These are phyloP conservation scores for Metacarcinus magister DNA, from an alignment of 2,888 invertebrate genomes.

Conservation along the genomic window DNA sequence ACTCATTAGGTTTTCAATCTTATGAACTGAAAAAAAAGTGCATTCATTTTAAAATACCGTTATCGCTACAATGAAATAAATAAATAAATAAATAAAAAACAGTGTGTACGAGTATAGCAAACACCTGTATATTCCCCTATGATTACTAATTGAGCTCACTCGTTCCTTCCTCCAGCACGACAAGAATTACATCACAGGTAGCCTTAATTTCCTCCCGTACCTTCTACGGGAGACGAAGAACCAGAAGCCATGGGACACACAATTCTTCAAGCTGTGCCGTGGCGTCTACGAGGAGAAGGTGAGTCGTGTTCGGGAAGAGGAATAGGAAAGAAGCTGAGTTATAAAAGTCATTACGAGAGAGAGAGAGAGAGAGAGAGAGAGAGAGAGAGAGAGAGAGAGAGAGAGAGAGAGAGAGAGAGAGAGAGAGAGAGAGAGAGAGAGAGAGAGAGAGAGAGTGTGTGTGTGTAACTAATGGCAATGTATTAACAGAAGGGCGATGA, in stretches of 20 bases:
- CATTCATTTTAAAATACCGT: too few relatives aligned
- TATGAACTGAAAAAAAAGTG: neutral
- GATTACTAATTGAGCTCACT: neutral
- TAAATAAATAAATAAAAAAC: too few relatives aligned
- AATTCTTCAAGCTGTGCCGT: neutral
- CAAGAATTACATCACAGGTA: neutral
- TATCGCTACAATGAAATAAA: too few relatives aligned
- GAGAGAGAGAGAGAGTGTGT: slow-evolving; percentile 13
- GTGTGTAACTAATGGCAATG: neutral
- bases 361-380: neutral
- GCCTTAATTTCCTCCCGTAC: neutral
- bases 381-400: neutral
- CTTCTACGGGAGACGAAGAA: neutral
- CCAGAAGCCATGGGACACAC: neutral
- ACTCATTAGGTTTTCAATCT: neutral
- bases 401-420: neutral
- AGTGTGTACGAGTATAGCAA: too few relatives aligned
- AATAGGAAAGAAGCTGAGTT: neutral
- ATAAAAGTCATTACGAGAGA: too few relatives aligned
- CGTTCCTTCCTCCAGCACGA: neutral
- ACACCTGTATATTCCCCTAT: too few relatives aligned
- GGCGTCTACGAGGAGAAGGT: neutral
- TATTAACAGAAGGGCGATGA: neutral
- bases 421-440: slow-evolving; percentile 26
- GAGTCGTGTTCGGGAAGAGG: neutral